A percentile compares a stretch with the other conserved stretches of the same genome.
These are phyloP conservation scores for Neocloeon triangulifer DNA, from an alignment of 1,140 invertebrate species.

Conservation along the genomic window DNA sequence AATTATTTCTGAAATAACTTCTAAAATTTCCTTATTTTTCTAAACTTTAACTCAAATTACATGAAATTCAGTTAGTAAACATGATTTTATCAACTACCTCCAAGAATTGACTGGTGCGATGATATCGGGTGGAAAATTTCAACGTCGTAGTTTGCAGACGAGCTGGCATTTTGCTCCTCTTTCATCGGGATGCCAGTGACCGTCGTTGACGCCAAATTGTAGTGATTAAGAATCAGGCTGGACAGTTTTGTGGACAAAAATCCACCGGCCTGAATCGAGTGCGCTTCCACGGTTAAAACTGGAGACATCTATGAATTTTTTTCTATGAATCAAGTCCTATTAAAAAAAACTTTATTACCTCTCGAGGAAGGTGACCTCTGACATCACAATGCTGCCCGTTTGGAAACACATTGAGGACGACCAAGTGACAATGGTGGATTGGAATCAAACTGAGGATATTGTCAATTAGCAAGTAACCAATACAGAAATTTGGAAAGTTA, in stretches of 20 bases:
- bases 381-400: constrained; percentile 50
- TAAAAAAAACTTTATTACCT: constrained; percentile 21
- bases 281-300: constrained; percentile 38
- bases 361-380: constrained; percentile 35
- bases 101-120: constrained; percentile 57
- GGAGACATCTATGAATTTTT: constrained; percentile 28
- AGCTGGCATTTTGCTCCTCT: constrained; percentile 95
- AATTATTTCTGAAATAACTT: too few relatives aligned
- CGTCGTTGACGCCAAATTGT: constrained; percentile 81
- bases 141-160: constrained; percentile 94
- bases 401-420: constrained; percentile 71
- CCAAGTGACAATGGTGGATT: constrained; percentile 69
- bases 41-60: too few relatives aligned
- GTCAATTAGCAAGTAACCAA: constrained; percentile 7
- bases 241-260: constrained; percentile 39
- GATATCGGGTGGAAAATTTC: constrained; percentile 75
- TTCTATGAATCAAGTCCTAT: not conserved
- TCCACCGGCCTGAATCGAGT: constrained; percentile 36
- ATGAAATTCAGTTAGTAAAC: constrained; percentile 8
- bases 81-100: constrained; percentile 23
- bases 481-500: constrained; percentile 11
- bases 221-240: constrained; percentile 58
- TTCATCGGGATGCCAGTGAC: constrained; percentile 99
- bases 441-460: constrained; percentile 33
- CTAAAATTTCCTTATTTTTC: too few relatives aligned